These are phyloP conservation scores for Heterotilapia buettikoferi DNA, from an alignment of 2,113 vertebrate species.

Conservation along the genomic window DNA sequence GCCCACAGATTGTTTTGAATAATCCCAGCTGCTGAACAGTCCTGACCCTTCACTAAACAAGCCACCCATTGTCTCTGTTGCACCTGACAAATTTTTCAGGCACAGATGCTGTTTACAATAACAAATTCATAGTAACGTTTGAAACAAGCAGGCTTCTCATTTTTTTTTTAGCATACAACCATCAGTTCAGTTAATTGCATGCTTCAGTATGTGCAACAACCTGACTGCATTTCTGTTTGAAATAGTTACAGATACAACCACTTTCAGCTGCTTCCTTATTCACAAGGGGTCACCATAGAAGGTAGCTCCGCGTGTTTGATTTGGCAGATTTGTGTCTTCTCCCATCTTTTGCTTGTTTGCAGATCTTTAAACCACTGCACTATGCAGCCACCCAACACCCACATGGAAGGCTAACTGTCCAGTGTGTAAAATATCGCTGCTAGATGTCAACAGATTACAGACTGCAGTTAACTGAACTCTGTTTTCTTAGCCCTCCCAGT, in stretches of 20 bases:
- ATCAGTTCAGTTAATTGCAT: neutral
- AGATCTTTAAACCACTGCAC: no score
- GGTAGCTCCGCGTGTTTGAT: no score
- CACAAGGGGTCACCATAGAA: neutral
- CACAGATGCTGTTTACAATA: neutral
- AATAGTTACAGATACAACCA: neutral
- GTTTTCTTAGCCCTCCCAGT: no score
- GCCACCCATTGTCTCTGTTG: neutral
- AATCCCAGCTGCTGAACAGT: neutral
- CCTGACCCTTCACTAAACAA: neutral
- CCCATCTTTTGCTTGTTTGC: no score
- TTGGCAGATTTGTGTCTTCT: no score
- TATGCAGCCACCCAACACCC: no score
- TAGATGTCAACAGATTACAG: no score
- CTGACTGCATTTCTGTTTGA: neutral
- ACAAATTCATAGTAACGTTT: neutral
- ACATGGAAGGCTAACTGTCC: neutral
- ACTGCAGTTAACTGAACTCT: no score
- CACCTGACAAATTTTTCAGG: neutral
- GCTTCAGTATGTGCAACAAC: neutral
- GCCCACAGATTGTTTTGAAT: neutral
- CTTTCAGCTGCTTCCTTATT: neutral
- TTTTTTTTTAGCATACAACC: neutral
- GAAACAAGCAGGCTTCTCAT: neutral
- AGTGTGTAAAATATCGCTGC: no score